Evolutionary conservation across 2,113 vertebrate genomes (phyloP).

Genomic region (Dromaius novaehollandiae): DNA sequence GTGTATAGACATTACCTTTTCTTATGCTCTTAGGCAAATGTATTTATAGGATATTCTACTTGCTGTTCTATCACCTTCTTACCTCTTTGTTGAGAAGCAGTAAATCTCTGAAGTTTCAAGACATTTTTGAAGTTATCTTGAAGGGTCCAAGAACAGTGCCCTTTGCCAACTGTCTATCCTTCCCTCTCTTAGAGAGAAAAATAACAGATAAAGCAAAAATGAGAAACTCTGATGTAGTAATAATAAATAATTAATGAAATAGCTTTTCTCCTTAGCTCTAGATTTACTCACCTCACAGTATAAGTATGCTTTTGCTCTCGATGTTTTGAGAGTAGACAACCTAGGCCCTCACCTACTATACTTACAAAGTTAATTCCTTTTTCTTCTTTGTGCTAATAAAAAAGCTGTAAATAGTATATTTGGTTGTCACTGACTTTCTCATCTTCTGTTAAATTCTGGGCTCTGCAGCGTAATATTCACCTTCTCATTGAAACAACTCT

Average conservation of each 20-base stretch:
- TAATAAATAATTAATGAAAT: neutral
- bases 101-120: neutral
- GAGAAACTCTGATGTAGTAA: neutral
- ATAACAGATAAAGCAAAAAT: neutral
- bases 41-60: neutral
- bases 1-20: neutral
- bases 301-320: neutral
- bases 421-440: neutral
- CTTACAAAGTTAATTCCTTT: neutral
- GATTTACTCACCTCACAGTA: neutral
- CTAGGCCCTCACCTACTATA: neutral
- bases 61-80: neutral
- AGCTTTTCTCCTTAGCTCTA: neutral
- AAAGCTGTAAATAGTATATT: neutral
- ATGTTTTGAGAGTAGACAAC: neutral
- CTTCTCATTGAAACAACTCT: conserved; percentile 13
- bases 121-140: neutral
- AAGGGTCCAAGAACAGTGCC: neutral
- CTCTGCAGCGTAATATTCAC: neutral
- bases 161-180: neutral
- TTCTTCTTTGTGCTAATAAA: neutral
- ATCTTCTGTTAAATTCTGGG: neutral
- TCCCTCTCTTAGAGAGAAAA: neutral
- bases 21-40: neutral
- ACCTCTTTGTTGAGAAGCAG: neutral